Base-by-base conservation (phyloP, 2,888 invertebrate species). In the Amiota mariae region DNA sequence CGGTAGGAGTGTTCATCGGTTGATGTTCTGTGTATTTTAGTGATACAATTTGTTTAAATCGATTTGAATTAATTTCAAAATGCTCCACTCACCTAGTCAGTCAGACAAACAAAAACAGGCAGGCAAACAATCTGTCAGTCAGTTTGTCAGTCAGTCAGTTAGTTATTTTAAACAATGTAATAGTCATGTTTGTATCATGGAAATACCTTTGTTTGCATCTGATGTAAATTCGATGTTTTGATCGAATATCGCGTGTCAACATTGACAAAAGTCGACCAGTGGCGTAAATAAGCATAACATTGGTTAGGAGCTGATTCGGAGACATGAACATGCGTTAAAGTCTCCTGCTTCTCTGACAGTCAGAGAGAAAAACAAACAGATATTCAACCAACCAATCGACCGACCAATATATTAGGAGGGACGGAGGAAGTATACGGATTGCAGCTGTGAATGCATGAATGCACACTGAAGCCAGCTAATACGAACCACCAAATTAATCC, bases 31-130 rank as follows among this genome's bases (percentile, higher is more conserved):
- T 6, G 6, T 36, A 36, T 36, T 57, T 77, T 73, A 80, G 77
- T 76, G 74, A 76, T 80, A 79, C 79, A 85, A 87, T 85, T 85
- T 83, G 87, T 85, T 83, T 83, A 73, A 85, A 81, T 83, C 85
- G 79, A 85, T 79, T 81, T 80, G 73, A 79, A 82, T 85, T 87
- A 84, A 85, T 85, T 85, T 83, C 72, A 78, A 78, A 78, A 78
- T 79, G 72, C 71, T 63, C 61, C 56, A 54, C n/a, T 64, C 15
- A 70, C 68, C 51, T n/a, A 51, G 57, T 13, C 56, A 61, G 56
- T 12, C 67, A 66, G 10, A 1, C 20, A 18, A 20, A 18, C n/a
- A 57, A 20, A 15, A 15, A 9, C n/a, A n/a, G 15, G 1, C 54
- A 54, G 54, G 1, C 54, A 54, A 12, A 6, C 54, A 54, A 12